Base-by-base conservation (phyloP, 2,797 vertebrate species). In the Molossus molossus region DNA sequence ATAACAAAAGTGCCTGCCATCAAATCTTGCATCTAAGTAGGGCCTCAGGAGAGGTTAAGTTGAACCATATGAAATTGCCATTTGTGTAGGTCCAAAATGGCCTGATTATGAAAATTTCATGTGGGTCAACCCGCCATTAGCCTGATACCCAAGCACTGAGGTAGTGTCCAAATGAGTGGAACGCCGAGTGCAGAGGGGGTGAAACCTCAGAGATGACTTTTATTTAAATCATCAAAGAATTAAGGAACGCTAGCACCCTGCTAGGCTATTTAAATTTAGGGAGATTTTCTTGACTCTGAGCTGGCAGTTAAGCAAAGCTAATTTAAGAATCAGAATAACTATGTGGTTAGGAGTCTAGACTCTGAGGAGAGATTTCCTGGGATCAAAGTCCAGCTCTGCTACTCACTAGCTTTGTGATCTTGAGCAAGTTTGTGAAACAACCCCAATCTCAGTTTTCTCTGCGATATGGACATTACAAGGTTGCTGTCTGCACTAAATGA, bases 311-410 rank as follows among this genome's bases (percentile, higher is more conserved):
- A 75, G 55, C 14, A 70, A 92, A 65, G 40, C 33, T 76, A 50
- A 75, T 67, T 87, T 40, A 83, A 50, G 27, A 94, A 18, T 58
- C 12, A 67, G 48, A 27, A 17, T 50, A 27, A 83, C 55, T 81
- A n/a, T 40, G 9, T 1, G 20, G n/a, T 25, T 88, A 70, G 77
- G 21, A 90, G 29, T 64, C 65, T 80, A 45, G 85, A 29, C n/a
- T 70, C 92, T 65, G 25, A 10, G 40, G 21, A 65, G 50, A 20
- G 23, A 81, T 53, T 57, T 62, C 76, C 55, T 72, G n/a, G 57
- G 37, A 40, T 93, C 87, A 89, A 50, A 89, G 60, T 45, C 80
- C 33, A 84, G n/a, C 40, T 91, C 83, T 55, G 37, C 70, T 73
- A 10, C 18, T 90, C 67, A 58, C 4, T 9, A 48, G 64, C 58